Conservation (phyloP, 2,113 vertebrate genomes). For the Pyxicephalus adspersus region DNA sequence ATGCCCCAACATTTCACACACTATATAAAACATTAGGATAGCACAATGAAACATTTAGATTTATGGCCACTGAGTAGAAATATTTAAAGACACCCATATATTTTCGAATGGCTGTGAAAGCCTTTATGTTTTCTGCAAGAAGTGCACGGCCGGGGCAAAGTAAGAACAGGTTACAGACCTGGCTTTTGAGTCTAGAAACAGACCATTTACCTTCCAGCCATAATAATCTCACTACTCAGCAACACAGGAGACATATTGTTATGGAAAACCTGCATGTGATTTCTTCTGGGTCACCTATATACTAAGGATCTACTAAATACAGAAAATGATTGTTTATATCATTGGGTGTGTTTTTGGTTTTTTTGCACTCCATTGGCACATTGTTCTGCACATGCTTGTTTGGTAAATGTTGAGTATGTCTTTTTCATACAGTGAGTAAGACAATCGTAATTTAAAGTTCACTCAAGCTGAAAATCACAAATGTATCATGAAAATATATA, state of each 20-base stretch:
- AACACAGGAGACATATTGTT: background rate
- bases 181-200: constrained; percentile 25
- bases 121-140: constrained; percentile 60
- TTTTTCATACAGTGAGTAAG: too few species aligned
- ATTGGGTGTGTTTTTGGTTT: background rate
- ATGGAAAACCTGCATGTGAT: background rate
- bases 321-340: background rate
- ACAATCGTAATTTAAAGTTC: too few species aligned
- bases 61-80: constrained; percentile 69
- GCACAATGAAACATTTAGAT: constrained; percentile 65
- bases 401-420: too few species aligned
- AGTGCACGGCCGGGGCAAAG: background rate
- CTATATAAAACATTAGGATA: constrained; percentile 69
- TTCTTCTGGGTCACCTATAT: too few species aligned
- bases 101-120: constrained; percentile 65
- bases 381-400: too few species aligned
- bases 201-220: background rate
- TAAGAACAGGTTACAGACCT: background rate
- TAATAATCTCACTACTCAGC: background rate
- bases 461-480: too few species aligned
- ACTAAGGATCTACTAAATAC: background rate
- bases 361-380: background rate
- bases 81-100: constrained; percentile 65
- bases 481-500: too few species aligned
- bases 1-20: constrained; percentile 66